These are phyloP conservation scores for Xenopus petersii DNA, from an alignment of 2,797 vertebrate species.

Conservation along the genomic window DNA sequence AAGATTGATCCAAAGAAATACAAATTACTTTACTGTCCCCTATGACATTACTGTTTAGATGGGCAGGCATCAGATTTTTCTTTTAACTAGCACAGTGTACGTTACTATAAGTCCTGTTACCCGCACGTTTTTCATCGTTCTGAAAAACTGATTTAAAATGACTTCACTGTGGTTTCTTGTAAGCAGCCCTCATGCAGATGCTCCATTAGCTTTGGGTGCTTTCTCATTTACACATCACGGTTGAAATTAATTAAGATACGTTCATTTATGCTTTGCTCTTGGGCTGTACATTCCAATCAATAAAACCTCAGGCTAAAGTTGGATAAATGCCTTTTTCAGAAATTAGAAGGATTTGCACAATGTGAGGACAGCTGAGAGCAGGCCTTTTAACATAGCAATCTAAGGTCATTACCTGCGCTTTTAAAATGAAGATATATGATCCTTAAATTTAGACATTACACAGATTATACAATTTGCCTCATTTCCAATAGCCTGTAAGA, in stretches of 20 bases:
- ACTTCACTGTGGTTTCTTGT: neutral
- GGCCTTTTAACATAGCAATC: neutral
- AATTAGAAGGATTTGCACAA: constrained; percentile 2
- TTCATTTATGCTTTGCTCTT: neutral
- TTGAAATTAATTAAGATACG: constrained; percentile 1
- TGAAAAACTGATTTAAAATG: neutral
- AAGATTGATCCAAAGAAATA: too few species aligned
- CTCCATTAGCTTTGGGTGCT: neutral
- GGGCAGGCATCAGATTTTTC: too few species aligned
- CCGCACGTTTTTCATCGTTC: neutral
- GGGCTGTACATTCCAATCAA: neutral
- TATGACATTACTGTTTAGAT: too few species aligned
- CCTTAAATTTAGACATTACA: neutral
- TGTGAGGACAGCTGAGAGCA: neutral
- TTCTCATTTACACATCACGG: constrained; percentile 2
- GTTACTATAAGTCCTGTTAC: too few species aligned
- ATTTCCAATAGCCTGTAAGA: too few species aligned
- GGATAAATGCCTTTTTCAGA: constrained; percentile 12
- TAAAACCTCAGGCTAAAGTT: constrained; percentile 13
- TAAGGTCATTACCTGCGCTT: neutral
- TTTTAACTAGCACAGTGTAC: too few species aligned
- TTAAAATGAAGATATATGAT: neutral
- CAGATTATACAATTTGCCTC: too few species aligned
- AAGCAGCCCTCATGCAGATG: neutral
- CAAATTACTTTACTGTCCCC: too few species aligned